Percentiles rank a stretch among this genome's conserved stretches.
These are phyloP conservation scores for Latrodectus elegans DNA, from an alignment of 2,888 invertebrate genomes.

Conservation along the genomic window DNA sequence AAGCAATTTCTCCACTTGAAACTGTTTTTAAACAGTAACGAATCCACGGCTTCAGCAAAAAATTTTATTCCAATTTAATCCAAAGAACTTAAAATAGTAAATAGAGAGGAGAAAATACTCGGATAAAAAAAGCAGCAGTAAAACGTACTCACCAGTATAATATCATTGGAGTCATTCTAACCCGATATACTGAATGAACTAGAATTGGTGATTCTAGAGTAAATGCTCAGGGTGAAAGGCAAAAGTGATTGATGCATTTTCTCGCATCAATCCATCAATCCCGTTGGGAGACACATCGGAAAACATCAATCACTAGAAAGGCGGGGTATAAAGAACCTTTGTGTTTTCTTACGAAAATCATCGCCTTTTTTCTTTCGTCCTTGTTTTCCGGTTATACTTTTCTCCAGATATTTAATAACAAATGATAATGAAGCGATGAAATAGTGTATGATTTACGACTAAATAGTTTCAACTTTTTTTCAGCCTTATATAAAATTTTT, in stretches of 20 bases:
- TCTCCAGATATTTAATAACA: no score
- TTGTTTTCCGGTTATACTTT: neutral
- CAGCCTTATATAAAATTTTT: no score
- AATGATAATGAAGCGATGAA: no score
- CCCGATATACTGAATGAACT: constrained; percentile 32
- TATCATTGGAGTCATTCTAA: constrained; percentile 26
- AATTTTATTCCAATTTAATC: no score
- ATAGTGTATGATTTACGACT: no score
- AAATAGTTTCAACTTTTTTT: no score
- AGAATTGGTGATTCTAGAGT: constrained; percentile 43
- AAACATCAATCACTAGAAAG: constrained; percentile 56
- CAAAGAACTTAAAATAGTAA: no score
- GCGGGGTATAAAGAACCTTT: constrained; percentile 43
- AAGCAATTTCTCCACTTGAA: no score
- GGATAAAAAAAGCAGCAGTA: no score
- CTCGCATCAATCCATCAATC: constrained; percentile 59
- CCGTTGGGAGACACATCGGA: constrained; percentile 56
- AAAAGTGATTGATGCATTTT: constrained; percentile 54
- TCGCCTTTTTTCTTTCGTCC: neutral
- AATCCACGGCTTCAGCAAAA: no score
- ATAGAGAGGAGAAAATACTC: no score
- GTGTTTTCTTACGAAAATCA: constrained; percentile 10
- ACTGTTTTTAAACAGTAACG: no score
- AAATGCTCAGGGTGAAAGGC: constrained; percentile 22
- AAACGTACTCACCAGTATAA: neutral